phyloP scores from a whole-genome alignment of 2,113 vertebrate genomes.

The Lathamus discolor region DNA sequence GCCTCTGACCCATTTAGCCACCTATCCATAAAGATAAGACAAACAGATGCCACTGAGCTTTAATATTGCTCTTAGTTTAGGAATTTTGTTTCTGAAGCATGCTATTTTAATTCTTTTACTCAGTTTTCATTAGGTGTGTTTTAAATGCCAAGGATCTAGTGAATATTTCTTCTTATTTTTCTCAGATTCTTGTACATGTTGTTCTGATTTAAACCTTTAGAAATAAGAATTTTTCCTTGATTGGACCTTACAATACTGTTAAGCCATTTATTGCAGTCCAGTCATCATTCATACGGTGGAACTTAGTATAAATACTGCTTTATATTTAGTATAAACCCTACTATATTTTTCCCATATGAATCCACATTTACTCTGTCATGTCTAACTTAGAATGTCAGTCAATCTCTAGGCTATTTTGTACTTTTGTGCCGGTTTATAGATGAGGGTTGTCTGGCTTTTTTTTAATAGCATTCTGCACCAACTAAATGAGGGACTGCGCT shows the following conservation, averaged over 20 bases:
- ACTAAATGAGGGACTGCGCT: background rate
- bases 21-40: background rate
- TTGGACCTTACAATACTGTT: background rate
- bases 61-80: background rate
- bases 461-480: background rate
- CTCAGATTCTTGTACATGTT: background rate
- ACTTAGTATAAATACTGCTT: background rate
- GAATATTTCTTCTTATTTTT: background rate
- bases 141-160: background rate
- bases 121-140: background rate
- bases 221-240: background rate
- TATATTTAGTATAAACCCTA: background rate
- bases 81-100: background rate
- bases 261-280: background rate
- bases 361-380: background rate
- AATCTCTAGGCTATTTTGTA: background rate
- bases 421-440: background rate
- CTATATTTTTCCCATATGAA: background rate
- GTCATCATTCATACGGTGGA: background rate
- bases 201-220: background rate
- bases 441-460: background rate
- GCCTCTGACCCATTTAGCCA: conserved; percentile 10
- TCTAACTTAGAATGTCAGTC: background rate
- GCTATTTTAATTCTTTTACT: background rate
- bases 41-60: background rate